These are phyloP conservation scores for Pachyrhynchus sulphureomaculatus DNA, from an alignment of 1,140 invertebrate genomes.

Conservation along the genomic window DNA sequence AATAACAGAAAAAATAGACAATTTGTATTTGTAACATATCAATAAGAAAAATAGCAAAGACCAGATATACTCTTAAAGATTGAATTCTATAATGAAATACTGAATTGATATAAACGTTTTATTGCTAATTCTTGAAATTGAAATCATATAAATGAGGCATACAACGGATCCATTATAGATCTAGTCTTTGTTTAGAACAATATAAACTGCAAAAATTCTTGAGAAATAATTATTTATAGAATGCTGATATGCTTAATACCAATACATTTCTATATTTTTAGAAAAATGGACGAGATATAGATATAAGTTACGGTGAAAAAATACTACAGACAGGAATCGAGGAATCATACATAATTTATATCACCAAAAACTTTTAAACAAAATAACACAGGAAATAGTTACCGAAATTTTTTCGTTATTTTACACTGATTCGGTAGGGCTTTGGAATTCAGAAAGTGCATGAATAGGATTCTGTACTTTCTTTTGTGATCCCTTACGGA, in stretches of 20 bases:
- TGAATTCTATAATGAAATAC: too few relatives aligned
- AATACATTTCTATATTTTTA: not conserved
- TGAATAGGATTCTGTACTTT: conserved; percentile 91
- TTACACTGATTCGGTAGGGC: conserved; percentile 84
- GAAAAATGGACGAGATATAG: not conserved
- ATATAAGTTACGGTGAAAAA: not conserved
- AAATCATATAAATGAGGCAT: too few relatives aligned
- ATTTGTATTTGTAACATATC: not conserved
- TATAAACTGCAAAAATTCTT: too few relatives aligned
- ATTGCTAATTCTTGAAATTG: too few relatives aligned
- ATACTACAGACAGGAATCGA: not conserved
- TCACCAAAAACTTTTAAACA: not conserved
- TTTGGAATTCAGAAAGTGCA: conserved; percentile 93
- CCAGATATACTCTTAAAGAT: too few relatives aligned
- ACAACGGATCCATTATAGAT: too few relatives aligned
- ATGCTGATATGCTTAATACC: not conserved
- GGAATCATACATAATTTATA: not conserved
- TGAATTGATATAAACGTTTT: too few relatives aligned
- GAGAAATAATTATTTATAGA: too few relatives aligned
- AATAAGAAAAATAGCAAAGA: too few relatives aligned
- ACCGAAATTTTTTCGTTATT: not conserved
- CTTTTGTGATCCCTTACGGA: conserved; percentile 91
- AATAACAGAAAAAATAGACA: not conserved
- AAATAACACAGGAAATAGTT: conserved; percentile 4
- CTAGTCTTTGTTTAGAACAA: too few relatives aligned